Base-by-base conservation (phyloP, 2,797 vertebrate genomes). In the Enteromius fasciolatus region DNA sequence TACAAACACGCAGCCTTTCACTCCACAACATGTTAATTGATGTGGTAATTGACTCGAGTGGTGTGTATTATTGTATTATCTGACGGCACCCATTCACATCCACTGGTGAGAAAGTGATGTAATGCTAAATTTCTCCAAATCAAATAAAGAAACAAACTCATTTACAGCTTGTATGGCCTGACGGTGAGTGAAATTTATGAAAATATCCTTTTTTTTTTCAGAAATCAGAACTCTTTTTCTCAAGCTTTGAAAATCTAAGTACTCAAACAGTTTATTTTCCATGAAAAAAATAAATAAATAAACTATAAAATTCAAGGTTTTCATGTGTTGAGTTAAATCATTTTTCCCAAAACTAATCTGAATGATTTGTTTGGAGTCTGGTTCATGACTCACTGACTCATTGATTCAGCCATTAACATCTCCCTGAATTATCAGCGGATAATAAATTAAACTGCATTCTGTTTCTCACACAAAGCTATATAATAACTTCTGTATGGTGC, bases 401-500 rank as follows among this genome's bases (percentile, higher is more conserved):
- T 28, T 61, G 57, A 28, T 61, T 61, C 23, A 61, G 57, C 2
- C 57, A 7, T 61, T 61, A 28, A 61, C 23, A 61, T 28, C 23
- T 61, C 12, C 12, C 57, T 28, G 23, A 15, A 28, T 28, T 61
- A 61, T 28, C 57, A 15, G 23, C 15, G 57, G 57, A 15, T 61
- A 61, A 61, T 28, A 61, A 61, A 61, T 61, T 15, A 28, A 61
- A 61, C 57, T 7, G 57, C 23, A 61, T 15, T 15, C 52, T 54
- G 52, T 54, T n/a, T n/a, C 52, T 54, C 52, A 54, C 52, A 54
- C 52, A 54, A 54, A 54, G 57, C 57, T 59, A 59, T 59, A 25
- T 28, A 2, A 28, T 5, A 61, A 28, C 23, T 61, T 61, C 23
- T 14, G 14, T 15, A 61, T 61, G 23, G 23, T 61, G 4, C 57